These are phyloP conservation scores for Chorisops tibialis DNA, from an alignment of 2,888 invertebrate species.

Conservation along the genomic window DNA sequence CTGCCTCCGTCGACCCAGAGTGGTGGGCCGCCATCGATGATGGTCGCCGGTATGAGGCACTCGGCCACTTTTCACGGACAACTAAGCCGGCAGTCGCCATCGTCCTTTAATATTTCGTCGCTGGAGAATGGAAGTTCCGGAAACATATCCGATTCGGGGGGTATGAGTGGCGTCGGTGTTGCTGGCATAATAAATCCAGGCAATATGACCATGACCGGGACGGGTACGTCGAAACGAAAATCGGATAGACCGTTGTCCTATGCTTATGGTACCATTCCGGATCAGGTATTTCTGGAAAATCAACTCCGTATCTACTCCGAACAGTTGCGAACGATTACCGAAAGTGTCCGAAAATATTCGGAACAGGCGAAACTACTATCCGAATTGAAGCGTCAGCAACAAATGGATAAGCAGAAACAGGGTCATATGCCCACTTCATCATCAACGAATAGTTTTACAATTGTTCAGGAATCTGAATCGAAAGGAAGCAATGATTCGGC, in stretches of 20 bases:
- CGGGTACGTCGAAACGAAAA: conserved; percentile 36
- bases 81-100: conserved; percentile 37
- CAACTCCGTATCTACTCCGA: conserved; percentile 51
- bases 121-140: conserved; percentile 28
- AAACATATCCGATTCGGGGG: conserved; percentile 29
- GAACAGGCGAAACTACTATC: conserved; percentile 51
- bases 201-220: conserved; percentile 25
- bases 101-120: conserved; percentile 21
- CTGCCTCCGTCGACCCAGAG: background rate
- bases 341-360: conserved; percentile 51
- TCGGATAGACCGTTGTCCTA: conserved; percentile 48
- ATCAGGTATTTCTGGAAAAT: conserved; percentile 51
- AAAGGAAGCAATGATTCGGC: conserved; percentile 40
- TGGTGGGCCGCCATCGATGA: background rate
- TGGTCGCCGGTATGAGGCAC: conserved; percentile 44
- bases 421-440: conserved; percentile 35
- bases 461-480: background rate
- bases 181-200: conserved; percentile 34
- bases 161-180: background rate
- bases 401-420: conserved; percentile 36
- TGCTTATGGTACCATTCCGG: conserved; percentile 47
- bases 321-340: conserved; percentile 50
- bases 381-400: conserved; percentile 50
- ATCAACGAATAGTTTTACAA: conserved; percentile 39
- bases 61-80: conserved; percentile 49